Base-by-base conservation (phyloP, 2,113 vertebrate genomes). In the Emydocephalus ijimae region DNA sequence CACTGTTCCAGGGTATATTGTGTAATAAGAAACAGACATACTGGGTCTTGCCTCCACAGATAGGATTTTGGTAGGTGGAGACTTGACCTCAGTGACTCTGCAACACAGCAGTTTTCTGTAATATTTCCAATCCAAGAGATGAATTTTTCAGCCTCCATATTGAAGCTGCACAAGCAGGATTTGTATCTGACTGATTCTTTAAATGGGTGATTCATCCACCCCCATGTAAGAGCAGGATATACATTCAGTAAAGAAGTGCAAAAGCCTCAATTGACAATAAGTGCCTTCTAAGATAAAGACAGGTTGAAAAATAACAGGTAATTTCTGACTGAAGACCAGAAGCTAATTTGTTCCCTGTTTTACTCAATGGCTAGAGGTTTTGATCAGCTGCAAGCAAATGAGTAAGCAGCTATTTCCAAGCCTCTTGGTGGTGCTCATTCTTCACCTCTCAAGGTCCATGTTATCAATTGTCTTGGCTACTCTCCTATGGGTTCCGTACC, bases 401-500 rank as follows among this genome's bases (percentile, higher is more conserved):
- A n/a, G 26, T 55, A 54, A 85, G n/a, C 5, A 12, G 29, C 9
- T 34, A 50, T 39, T 43, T 39, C 6, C 24, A 91, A 43, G 34
- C 24, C 26, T 12, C 18, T 52, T 91, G 43, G 3, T 3, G 9
- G 4, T 23, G 9, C 9, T 12, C 56, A 59, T 61, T 4, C n/a
- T 43, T 48, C 10, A 26, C 14, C 64, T 43, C 52, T 45, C 5
- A 23, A 59, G n/a, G 21, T 10, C n/a, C n/a, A 55, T 15, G 12
- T 14, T 64, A 92, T 24, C 88, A 61, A n/a, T 23, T 23, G 1
- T n/a, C 61, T 11, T 14, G 24, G 55, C 29, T 61, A 10, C 24
- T 26, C 12, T 3, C 6, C 57, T 24, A 64, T 0, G 3, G 0
- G 21, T 50, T 48, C 43, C 96, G 96, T 95, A 99, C 99, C 98